Percentiles rank a stretch among this genome's conserved stretches.
Conservation (phyloP, 2,113 vertebrate genomes). For the Procavia capensis region DNA sequence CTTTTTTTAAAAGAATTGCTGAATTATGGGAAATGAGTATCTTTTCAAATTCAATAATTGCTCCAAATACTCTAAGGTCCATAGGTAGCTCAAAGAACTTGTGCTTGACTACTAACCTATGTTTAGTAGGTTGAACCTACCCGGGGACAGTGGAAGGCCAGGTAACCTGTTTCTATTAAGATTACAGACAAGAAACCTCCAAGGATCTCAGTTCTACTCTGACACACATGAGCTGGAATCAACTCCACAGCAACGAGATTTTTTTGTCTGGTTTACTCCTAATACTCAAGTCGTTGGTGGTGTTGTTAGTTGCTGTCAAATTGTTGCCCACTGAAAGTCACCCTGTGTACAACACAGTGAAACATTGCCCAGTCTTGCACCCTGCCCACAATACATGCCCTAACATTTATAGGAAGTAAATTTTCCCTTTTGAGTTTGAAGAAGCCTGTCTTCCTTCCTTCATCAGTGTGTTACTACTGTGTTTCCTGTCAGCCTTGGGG, state of each 20-base stretch:
- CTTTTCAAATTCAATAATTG: background rate
- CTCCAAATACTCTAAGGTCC: background rate
- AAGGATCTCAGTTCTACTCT: background rate
- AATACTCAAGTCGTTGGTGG: too few relatives aligned
- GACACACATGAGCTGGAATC: background rate
- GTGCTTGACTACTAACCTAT: background rate
- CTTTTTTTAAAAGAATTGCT: background rate
- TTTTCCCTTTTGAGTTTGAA: background rate
- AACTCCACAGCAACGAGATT: background rate
- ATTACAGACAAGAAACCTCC: background rate
- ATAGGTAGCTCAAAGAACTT: background rate
- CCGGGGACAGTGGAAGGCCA: background rate
- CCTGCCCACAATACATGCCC: too few relatives aligned
- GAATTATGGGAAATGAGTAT: background rate
- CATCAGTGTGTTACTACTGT: background rate
- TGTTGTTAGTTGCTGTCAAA: too few relatives aligned
- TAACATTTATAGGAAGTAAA: background rate
- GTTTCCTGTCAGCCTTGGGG: background rate
- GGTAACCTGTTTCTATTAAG: background rate
- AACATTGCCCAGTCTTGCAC: too few relatives aligned
- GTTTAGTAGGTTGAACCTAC: background rate
- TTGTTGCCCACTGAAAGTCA: too few relatives aligned
- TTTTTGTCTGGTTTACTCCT: background rate
- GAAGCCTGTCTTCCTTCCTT: background rate
- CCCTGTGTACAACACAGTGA: too few relatives aligned